Percentiles rank a stretch among this genome's conserved stretches.
Evolutionary conservation across 2,888 invertebrate species (phyloP).

Genomic region (Stictocephala bisonia): DNA sequence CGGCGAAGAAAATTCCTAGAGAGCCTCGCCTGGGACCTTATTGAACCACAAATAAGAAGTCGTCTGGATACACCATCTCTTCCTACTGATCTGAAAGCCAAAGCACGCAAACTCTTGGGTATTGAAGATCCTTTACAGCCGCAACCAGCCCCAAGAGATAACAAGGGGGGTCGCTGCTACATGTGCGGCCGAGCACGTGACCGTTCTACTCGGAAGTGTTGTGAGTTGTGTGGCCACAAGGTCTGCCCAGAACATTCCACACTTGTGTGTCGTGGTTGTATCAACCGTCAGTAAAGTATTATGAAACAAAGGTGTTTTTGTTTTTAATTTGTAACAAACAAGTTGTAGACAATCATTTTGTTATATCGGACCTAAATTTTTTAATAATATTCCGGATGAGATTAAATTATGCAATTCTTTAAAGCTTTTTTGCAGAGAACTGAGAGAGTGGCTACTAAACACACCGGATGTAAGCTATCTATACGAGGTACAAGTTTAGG

Average conservation of each 20-base stretch:
- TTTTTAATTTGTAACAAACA: too few relatives aligned
- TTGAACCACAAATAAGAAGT: not conserved
- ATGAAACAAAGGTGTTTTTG: too few relatives aligned
- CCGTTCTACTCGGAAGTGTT: constrained; percentile 3
- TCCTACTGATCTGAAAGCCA: not conserved
- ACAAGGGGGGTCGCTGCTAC: constrained; percentile 18
- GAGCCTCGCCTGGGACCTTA: not conserved
- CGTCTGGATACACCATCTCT: not conserved
- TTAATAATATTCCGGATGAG: too few relatives aligned
- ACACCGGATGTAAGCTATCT: too few relatives aligned
- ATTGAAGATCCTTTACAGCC: not conserved
- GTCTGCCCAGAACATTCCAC: constrained; percentile 19
- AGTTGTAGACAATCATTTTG: too few relatives aligned
- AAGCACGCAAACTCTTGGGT: not conserved
- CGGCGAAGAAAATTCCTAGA: not conserved
- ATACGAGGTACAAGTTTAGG: too few relatives aligned
- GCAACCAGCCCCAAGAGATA: not conserved
- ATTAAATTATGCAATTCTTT: too few relatives aligned
- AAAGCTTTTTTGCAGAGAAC: too few relatives aligned
- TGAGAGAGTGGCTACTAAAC: too few relatives aligned
- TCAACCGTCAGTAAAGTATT: too few relatives aligned
- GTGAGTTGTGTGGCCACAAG: constrained; percentile 15
- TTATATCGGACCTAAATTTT: too few relatives aligned
- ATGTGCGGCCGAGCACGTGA: not conserved
- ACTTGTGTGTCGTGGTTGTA: not conserved